Conservation (phyloP, 2,113 vertebrate genomes). For the Pyxicephalus adspersus region DNA sequence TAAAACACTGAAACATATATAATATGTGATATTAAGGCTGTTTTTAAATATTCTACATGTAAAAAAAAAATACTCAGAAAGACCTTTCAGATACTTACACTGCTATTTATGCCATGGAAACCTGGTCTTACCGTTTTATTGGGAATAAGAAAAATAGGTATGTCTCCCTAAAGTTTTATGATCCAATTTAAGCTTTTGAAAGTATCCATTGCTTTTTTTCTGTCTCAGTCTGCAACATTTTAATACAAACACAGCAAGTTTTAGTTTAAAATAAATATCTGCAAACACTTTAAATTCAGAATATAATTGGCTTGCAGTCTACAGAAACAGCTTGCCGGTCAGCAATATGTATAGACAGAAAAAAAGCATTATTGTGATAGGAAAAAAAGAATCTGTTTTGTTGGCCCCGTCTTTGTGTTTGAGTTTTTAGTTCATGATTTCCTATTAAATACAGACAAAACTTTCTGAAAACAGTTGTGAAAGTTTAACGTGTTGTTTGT, state of each 20-base stretch:
- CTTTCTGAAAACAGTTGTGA: not conserved
- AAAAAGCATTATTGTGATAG: not conserved
- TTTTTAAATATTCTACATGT: too few relatives aligned
- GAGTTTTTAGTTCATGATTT: not conserved
- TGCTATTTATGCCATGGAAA: too few relatives aligned
- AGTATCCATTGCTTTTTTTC: not conserved
- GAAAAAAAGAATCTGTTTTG: constrained; percentile 4
- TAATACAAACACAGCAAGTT: constrained; percentile 20
- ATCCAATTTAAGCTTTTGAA: constrained; percentile 5
- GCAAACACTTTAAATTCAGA: constrained; percentile 2
- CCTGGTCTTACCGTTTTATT: not conserved
- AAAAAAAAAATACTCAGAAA: too few relatives aligned
- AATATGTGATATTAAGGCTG: too few relatives aligned
- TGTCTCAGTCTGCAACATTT: not conserved
- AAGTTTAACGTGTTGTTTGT: not conserved
- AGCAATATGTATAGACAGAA: constrained; percentile 5
- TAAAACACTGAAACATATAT: too few relatives aligned
- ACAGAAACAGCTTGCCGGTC: constrained; percentile 11
- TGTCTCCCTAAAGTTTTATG: not conserved
- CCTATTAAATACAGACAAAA: not conserved
- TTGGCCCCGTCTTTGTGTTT: not conserved
- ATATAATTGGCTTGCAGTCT: constrained; percentile 9
- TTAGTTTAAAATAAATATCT: constrained; percentile 20
- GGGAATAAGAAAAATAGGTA: not conserved
- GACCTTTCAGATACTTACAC: too few relatives aligned